Evolutionary conservation across 1,140 invertebrate species (phyloP).

Genomic region (Euwallacea similis): DNA sequence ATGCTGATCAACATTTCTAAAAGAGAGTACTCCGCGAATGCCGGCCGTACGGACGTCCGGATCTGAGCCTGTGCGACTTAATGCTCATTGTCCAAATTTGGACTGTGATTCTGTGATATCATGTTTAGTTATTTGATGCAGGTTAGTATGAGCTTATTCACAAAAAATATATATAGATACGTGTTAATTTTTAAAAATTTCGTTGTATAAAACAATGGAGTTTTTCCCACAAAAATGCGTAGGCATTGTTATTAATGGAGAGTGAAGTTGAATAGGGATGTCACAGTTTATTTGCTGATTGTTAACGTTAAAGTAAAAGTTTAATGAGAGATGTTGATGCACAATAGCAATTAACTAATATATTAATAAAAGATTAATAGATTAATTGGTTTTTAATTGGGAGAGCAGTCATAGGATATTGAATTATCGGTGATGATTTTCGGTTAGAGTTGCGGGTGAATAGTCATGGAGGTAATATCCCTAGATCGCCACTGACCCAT

Average conservation of each 20-base stretch:
- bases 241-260: neutral
- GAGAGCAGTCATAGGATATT: too few species aligned
- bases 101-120: neutral
- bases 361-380: neutral
- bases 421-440: too few species aligned
- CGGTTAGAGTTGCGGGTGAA: too few species aligned
- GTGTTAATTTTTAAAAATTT: neutral
- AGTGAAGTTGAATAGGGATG: neutral
- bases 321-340: neutral
- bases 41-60: slow-evolving; percentile 27
- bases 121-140: slow-evolving; percentile 24
- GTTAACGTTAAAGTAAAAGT: neutral
- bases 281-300: slow-evolving; percentile 1
- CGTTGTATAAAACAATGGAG: slow-evolving; percentile 6
- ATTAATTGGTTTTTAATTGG: neutral
- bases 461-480: too few species aligned
- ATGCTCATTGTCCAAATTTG: too few species aligned
- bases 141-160: slow-evolving; percentile 20
- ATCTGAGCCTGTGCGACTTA: slow-evolving; percentile 20
- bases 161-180: neutral
- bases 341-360: neutral
- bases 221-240: neutral
- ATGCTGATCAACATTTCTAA: slow-evolving; percentile 47
- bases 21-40: slow-evolving; percentile 45
- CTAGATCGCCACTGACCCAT: too few species aligned